Conservation (phyloP, 2,888 invertebrate genomes). For the Stratiomys singularior region DNA sequence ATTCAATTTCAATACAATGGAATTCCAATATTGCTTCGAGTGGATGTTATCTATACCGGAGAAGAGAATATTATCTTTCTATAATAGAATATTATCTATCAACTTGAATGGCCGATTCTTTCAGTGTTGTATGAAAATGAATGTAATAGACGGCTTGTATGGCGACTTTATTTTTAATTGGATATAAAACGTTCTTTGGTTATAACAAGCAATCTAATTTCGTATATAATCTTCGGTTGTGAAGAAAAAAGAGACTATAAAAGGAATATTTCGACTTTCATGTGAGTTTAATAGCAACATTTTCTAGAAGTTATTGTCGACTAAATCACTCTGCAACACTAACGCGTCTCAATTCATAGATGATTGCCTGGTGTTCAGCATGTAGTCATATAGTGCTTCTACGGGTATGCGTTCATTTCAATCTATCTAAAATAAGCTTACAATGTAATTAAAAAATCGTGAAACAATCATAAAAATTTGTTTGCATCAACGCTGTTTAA, state of each 20-base stretch:
- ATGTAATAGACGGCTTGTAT: too few relatives aligned
- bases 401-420: background rate
- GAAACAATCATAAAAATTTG: slow-evolving; percentile 17
- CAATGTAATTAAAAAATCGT: slow-evolving; percentile 27
- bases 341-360: background rate
- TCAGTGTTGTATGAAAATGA: too few relatives aligned
- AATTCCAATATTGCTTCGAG: too few relatives aligned
- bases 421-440: slow-evolving; percentile 13
- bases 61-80: too few relatives aligned
- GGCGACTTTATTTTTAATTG: too few relatives aligned
- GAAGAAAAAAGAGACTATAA: background rate
- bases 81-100: too few relatives aligned
- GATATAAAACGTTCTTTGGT: too few relatives aligned
- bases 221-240: too few relatives aligned
- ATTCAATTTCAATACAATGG: too few relatives aligned
- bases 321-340: background rate
- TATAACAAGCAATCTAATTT: too few relatives aligned
- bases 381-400: background rate
- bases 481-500: background rate
- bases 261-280: background rate
- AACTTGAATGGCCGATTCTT: too few relatives aligned
- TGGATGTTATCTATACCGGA: too few relatives aligned
- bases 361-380: background rate
- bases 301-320: background rate
- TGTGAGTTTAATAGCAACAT: background rate